A percentile compares a stretch with the other conserved stretches of the same genome.
These are phyloP conservation scores for Eleutherodactylus coqui DNA, from an alignment of 2,797 vertebrate genomes.

Conservation along the genomic window DNA sequence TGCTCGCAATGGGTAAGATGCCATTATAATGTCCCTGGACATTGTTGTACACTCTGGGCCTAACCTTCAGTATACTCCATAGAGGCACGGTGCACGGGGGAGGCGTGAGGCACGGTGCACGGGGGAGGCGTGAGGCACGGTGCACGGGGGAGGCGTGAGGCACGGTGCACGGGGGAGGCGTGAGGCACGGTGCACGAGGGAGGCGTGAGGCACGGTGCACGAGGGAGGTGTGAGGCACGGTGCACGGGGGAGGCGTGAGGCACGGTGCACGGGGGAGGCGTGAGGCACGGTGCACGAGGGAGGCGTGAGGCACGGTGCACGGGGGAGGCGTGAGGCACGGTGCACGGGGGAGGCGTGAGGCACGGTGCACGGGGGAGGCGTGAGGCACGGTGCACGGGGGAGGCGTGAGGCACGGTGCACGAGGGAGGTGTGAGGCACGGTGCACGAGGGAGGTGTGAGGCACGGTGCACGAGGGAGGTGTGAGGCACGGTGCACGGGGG, in stretches of 20 bases:
- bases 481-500: background rate
- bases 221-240: background rate
- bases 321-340: background rate
- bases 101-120: background rate
- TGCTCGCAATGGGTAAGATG: conserved; percentile 1
- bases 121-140: background rate
- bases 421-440: background rate
- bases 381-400: background rate
- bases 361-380: background rate
- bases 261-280: background rate
- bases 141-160: background rate
- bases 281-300: background rate
- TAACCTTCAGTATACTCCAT: too few relatives aligned
- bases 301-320: background rate
- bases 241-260: background rate
- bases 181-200: background rate
- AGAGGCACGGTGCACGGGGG: too few relatives aligned
- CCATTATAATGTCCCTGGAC: background rate
- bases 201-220: background rate
- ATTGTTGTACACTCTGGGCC: background rate
- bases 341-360: background rate
- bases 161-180: background rate
- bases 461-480: background rate
- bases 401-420: background rate
- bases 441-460: background rate